A percentile compares a stretch with the other conserved stretches of the same genome.
phyloP scores from a whole-genome alignment of 2,797 vertebrate species.

The Menidia menidia region DNA sequence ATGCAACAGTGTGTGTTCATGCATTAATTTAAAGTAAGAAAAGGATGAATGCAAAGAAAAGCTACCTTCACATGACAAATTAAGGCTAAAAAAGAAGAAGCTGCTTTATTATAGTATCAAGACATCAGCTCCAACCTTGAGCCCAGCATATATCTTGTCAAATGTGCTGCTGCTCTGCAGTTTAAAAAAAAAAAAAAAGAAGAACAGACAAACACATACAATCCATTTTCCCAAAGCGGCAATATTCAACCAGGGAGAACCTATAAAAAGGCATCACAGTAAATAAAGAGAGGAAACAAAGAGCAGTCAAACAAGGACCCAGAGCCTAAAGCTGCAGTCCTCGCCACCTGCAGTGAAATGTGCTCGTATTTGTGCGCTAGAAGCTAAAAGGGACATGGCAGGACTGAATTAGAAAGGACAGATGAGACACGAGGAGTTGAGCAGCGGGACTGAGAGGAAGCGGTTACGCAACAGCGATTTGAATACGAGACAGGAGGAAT shows the following conservation, averaged over 20 bases:
- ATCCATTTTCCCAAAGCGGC: neutral
- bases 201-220: neutral
- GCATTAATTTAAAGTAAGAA: too few relatives aligned
- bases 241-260: conserved; percentile 1
- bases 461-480: conserved; percentile 9
- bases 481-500: conserved; percentile 5
- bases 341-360: conserved; percentile 40
- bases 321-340: conserved; percentile 23
- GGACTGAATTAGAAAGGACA: conserved; percentile 16
- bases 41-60: neutral
- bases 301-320: conserved; percentile 30
- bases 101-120: conserved; percentile 7
- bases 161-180: conserved; percentile 14
- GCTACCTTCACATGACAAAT: conserved; percentile 7
- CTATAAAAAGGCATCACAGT: conserved; percentile 22
- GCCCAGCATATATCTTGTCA: conserved; percentile 12
- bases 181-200: neutral
- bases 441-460: neutral
- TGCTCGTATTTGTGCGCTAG: neutral
- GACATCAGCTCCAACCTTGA: conserved; percentile 21
- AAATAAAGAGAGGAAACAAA: conserved; percentile 29
- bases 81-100: conserved; percentile 32
- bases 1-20: neutral
- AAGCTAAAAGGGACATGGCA: conserved; percentile 24
- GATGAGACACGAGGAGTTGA: conserved; percentile 1